Evolutionary conservation across 2,113 vertebrate species (phyloP).

Genomic region (Murina feae): DNA sequence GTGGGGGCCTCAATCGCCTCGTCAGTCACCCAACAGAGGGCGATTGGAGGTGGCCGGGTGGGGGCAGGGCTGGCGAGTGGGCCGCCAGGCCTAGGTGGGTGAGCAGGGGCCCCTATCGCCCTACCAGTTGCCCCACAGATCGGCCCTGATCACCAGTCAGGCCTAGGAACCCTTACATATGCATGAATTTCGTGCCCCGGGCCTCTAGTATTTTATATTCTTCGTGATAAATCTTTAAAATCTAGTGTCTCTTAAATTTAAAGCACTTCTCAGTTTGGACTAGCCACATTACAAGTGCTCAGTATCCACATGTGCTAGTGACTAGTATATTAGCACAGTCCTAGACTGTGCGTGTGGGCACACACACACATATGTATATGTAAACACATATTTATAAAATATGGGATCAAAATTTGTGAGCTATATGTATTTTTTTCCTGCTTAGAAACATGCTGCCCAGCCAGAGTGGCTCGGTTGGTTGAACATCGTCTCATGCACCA

Average conservation of each 20-base stretch:
- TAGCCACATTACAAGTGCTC: neutral
- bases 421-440: neutral
- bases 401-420: neutral
- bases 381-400: neutral
- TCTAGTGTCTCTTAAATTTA: neutral
- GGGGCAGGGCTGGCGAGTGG: too few relatives aligned
- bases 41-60: too few relatives aligned
- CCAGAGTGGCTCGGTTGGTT: neutral
- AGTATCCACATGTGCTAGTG: neutral
- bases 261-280: neutral
- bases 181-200: too few relatives aligned
- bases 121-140: too few relatives aligned
- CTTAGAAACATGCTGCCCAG: neutral
- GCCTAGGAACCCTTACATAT: too few relatives aligned
- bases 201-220: neutral
- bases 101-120: too few relatives aligned
- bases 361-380: neutral
- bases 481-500: neutral
- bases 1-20: too few relatives aligned
- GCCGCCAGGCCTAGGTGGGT: too few relatives aligned
- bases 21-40: too few relatives aligned
- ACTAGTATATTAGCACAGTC: neutral
- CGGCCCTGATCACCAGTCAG: too few relatives aligned
- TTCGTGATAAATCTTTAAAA: neutral
- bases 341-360: neutral